A percentile compares a stretch with the other conserved stretches of the same genome.
phyloP scores from a whole-genome alignment of 2,888 invertebrate species.

The Rhagium mordax region DNA sequence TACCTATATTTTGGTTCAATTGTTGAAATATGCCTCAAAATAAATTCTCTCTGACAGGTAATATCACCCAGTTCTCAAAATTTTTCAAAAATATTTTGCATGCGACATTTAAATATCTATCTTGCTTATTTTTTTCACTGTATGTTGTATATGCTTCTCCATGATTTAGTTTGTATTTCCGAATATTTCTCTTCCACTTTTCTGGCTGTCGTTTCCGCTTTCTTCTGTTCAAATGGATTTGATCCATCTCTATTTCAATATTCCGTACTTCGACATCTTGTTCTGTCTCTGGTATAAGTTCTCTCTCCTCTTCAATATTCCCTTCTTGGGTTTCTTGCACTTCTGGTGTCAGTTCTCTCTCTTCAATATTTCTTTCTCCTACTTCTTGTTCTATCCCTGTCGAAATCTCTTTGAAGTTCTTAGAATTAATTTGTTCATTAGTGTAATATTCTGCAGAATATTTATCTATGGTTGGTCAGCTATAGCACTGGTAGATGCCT shows the following conservation, averaged over 20 bases:
- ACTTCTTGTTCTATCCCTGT: neutral
- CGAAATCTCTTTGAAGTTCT: neutral
- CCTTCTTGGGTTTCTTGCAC: neutral
- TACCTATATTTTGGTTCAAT: neutral
- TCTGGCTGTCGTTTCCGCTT: neutral
- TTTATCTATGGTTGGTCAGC: neutral
- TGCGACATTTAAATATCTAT: neutral
- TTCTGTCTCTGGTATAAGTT: neutral
- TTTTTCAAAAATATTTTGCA: neutral
- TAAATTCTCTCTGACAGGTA: neutral
- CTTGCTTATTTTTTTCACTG: neutral
- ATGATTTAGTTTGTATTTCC: too few relatives aligned
- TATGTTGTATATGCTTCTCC: neutral
- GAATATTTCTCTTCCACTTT: neutral
- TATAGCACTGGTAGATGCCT: too few relatives aligned
- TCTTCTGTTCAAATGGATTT: too few relatives aligned
- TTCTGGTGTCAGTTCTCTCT: neutral
- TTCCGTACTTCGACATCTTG: neutral
- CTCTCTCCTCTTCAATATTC: neutral
- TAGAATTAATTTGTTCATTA: neutral
- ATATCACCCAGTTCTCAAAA: neutral
- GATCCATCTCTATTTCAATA: too few relatives aligned
- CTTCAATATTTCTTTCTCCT: neutral
- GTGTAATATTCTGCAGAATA: neutral
- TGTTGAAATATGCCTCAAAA: neutral